Base-by-base conservation (phyloP, 1,140 invertebrate genomes). In the Papilio xuthus region DNA sequence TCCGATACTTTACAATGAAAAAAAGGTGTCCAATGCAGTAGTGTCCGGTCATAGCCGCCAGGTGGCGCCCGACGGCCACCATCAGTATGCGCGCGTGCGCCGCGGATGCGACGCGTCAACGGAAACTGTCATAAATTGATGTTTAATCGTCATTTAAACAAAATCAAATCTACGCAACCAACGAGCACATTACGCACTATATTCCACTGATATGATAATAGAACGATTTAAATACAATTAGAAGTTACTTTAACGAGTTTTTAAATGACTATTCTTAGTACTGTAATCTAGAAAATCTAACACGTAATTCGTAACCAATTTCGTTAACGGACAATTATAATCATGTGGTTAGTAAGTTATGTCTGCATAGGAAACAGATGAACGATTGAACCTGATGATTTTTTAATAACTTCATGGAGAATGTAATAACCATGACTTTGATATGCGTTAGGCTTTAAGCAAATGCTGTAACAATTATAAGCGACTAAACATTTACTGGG, bases 71-170 rank as follows among this genome's bases (percentile, higher is more conserved):
- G 0, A 26, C 77, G 78, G 79, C 80, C 79, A 81, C 78, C 71
- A 84, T 90, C 88, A 60, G 83, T 87, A 90, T 92, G 90, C 89
- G 86, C 84, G 77, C 63, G 84, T 84, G 86, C 84, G 80, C 56
- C 81, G 53, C 72, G 89, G 89, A 91, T 86, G 83, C 88, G 84
- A 85, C 85, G 82, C 83, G 80, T 69, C 72, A 78, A 77, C 86
- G 90, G 90, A 90, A 88, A 76, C 83, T 79, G 50, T 79, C 83
- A 80, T 87, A 89, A 85, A 86, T 85, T 86, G 82, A 86, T 86
- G 85, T 82, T 83, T 90, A 90, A 90, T 90, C 87, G 86, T 86
- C 83, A 86, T 89, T 88, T 84, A 88, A 89, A 86, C 89, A 83
- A 82, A 78, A 81, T 82, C 42, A 42, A 47, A 73, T 12, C 69